A percentile compares a stretch with the other conserved stretches of the same genome.
These are phyloP conservation scores for Pelochelys cantorii DNA, from an alignment of 2,797 vertebrate species.

Conservation along the genomic window DNA sequence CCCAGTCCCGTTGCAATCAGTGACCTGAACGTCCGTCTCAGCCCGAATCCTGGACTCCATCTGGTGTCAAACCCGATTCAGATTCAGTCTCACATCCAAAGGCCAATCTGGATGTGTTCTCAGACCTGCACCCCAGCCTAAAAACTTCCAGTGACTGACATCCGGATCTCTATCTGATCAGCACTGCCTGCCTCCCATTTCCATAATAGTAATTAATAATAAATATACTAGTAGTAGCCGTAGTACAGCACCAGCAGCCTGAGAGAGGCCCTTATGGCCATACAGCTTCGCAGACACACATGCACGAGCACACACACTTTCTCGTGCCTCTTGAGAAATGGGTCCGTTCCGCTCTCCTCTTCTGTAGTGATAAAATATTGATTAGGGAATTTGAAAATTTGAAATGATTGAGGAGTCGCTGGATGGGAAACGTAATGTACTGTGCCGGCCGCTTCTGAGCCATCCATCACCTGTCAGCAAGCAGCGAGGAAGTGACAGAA, in stretches of 20 bases:
- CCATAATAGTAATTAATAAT: neutral
- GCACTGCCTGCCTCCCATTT: neutral
- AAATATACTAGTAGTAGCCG: too few relatives aligned
- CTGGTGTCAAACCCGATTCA: neutral
- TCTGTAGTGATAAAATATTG: constrained; percentile 84
- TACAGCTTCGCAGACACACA: constrained; percentile 6
- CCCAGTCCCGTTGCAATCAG: neutral
- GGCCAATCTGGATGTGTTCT: neutral
- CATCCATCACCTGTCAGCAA: constrained; percentile 84
- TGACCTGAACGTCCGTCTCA: neutral
- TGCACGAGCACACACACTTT: neutral
- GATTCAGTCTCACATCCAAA: neutral
- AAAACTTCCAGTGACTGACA: neutral
- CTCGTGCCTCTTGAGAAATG: constrained; percentile 63
- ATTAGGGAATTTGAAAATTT: constrained; percentile 85
- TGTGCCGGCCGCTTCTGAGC: constrained; percentile 79
- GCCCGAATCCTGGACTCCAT: neutral
- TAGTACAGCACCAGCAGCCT: neutral
- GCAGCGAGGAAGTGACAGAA: constrained; percentile 83
- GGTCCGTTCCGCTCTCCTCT: constrained; percentile 73
- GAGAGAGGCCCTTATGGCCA: neutral
- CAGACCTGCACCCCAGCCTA: neutral
- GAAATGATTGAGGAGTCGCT: constrained; percentile 84
- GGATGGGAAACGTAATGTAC: constrained; percentile 80
- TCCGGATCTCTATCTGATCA: neutral